Conservation (phyloP, 2,113 vertebrate genomes). For the Tetrao urogallus region DNA sequence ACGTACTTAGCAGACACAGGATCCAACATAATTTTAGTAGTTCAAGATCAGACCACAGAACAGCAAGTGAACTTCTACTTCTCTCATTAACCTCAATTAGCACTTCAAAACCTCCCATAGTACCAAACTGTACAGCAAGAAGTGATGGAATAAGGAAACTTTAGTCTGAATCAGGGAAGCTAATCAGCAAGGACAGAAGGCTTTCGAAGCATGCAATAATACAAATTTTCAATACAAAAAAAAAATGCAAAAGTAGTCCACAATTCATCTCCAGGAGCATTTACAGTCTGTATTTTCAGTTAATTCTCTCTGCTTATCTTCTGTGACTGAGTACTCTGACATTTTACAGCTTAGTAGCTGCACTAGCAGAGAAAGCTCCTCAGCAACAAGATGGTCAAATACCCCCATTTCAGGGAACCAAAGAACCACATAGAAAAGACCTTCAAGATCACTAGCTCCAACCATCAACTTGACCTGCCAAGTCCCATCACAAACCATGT, state of each 20-base stretch:
- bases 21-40: not conserved
- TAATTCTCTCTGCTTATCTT: not conserved
- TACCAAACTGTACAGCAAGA: not conserved
- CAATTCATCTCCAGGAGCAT: not conserved
- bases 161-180: not conserved
- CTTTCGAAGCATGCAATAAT: not conserved
- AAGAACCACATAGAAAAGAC: not conserved
- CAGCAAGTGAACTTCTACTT: not conserved
- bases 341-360: not conserved
- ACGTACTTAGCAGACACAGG: not conserved
- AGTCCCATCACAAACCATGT: not conserved
- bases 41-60: not conserved
- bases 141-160: not conserved
- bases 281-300: not conserved
- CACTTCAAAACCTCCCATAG: accelerated
- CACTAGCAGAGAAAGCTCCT: not conserved
- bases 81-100: not conserved
- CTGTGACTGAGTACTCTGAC: not conserved
- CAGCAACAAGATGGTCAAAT: not conserved
- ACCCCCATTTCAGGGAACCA: not conserved
- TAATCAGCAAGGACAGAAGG: not conserved
- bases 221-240: not conserved
- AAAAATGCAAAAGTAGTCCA: not conserved
- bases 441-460: not conserved
- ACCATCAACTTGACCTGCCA: not conserved